Evolutionary conservation across 1,140 invertebrate species (phyloP), one percentile per base, ranked within the genome.

Genomic region (Oryzaephilus surinamensis): DNA sequence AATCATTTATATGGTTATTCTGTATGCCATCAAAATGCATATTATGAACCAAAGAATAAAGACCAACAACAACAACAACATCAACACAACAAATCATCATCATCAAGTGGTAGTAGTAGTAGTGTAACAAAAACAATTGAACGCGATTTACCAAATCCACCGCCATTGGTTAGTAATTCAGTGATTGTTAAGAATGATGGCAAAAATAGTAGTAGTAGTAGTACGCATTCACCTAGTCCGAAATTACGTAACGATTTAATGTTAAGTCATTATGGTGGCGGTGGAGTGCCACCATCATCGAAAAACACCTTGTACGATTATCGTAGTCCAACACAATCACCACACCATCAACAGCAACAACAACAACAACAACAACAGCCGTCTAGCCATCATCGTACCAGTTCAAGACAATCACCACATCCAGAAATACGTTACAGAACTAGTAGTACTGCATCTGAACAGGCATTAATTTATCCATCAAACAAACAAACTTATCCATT

Each of bases 171-270:
- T 32, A 69, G 71, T 47, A 81, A 73, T 55, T 80, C 79, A 54
- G 81, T 84, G 47, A 83, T 83, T 58, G 80, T 83, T 13, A 82
- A 83, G 61, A 80, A 83, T 57, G 79, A 83, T 43, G 73, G 69
- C 14, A 10, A 11, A 3, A 76, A 79, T 51, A 66, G 66, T 20
- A 46, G 67, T 71, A 38, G 67, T 71, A 6, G 55, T 61, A 21
- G 63, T 21, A 10, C 64, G 5, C 72, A 74, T 52, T 79, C 78
- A 32, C 72, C 76, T 7, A 71, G 70, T 52, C 71, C 71, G 8
- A 81, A 81, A 54, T 59, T 72, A 27, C 60, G 70, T 11, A 66
- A 46, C 14, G 70, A 74, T 39, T 72, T 76, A 55, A 71, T 74
- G 56, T 21, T 19, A 12, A 67, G 71, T 39, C 79, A 80, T 61